These are phyloP conservation scores for Pemphredon lugubris DNA, from an alignment of 2,888 invertebrate genomes.

Conservation along the genomic window DNA sequence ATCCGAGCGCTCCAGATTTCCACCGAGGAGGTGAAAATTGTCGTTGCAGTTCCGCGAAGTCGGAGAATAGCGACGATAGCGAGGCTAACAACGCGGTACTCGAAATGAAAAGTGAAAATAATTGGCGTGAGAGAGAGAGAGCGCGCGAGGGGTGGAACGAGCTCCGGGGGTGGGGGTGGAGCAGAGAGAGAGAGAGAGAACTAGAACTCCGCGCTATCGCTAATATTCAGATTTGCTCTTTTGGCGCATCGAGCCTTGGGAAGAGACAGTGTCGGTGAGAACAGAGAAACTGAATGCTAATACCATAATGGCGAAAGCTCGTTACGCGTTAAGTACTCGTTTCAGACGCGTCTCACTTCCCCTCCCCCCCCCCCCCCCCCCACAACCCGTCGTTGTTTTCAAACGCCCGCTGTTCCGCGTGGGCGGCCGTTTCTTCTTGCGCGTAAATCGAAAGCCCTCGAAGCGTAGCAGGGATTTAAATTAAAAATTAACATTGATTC, in stretches of 20 bases:
- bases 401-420: background rate
- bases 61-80: background rate
- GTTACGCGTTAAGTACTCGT: slow-evolving; percentile 6
- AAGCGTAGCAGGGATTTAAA: background rate
- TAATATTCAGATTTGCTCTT: slow-evolving; percentile 3
- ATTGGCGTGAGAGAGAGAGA: background rate
- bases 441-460: background rate
- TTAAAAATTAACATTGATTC: background rate
- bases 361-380: background rate
- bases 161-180: background rate
- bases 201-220: background rate
- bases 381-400: background rate
- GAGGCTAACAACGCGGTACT: background rate
- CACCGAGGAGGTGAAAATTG: background rate
- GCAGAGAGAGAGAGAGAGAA: background rate
- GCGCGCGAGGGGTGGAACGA: background rate
- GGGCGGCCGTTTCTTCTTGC: background rate
- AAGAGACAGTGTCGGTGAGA: background rate
- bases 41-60: background rate
- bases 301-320: slow-evolving; percentile 7
- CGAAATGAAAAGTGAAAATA: background rate
- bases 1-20: background rate
- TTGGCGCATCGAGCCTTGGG: background rate
- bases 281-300: background rate
- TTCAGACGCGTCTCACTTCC: slow-evolving; percentile 16